Conservation (phyloP, 2,113 vertebrate species). For the Ornithorhynchus anatinus region DNA sequence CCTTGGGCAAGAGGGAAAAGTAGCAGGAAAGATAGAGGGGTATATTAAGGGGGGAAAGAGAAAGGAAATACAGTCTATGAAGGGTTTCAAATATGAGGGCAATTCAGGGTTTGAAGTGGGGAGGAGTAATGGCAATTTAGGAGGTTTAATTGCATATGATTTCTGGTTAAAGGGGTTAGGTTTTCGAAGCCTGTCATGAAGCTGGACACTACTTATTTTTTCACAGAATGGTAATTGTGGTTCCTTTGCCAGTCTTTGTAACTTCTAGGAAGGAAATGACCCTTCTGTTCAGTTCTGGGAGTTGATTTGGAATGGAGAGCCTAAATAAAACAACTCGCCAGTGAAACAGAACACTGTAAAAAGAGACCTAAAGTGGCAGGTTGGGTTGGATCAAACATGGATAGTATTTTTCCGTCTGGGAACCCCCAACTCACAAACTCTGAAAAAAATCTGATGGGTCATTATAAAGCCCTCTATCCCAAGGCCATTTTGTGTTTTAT, state of each 20-base stretch:
- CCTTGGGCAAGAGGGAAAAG: not conserved
- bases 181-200: not conserved
- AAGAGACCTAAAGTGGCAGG: not conserved
- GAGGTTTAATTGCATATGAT: not conserved
- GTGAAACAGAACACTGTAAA: not conserved
- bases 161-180: not conserved
- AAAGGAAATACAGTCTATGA: not conserved
- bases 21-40: not conserved
- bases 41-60: not conserved
- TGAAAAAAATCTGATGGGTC: too few relatives aligned
- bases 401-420: not conserved
- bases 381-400: not conserved
- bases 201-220: not conserved
- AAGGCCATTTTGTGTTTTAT: conserved; percentile 14
- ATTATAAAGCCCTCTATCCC: not conserved
- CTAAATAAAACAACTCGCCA: not conserved
- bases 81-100: not conserved
- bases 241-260: not conserved
- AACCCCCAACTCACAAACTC: not conserved
- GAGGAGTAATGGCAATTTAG: too few relatives aligned
- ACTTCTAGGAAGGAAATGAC: not conserved
- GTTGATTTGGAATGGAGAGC: not conserved
- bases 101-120: not conserved
- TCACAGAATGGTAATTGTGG: not conserved
- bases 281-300: not conserved